Base-by-base conservation (phyloP, 1,140 invertebrate genomes). In the Drosophila subobscura region DNA sequence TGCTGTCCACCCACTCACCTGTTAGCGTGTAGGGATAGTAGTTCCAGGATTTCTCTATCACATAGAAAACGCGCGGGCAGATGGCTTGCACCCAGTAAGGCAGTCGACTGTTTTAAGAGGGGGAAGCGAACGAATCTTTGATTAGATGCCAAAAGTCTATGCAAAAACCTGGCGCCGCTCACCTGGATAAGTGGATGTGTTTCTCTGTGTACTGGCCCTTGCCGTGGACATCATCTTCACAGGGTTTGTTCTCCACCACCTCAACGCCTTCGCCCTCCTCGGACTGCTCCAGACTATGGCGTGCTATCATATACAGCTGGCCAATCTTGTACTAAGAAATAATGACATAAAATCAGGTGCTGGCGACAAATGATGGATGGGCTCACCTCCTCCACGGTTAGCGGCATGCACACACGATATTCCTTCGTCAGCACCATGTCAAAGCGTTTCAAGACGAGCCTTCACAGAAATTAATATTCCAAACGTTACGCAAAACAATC, bases 21-120 rank as follows among this genome's bases (percentile, higher is more conserved):
- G 97, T 98, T 46, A 97, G 95, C 33, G 97, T 98, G 90, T 95
- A 97, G 46, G 97, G 97, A 93, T 97, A 98, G 92, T 97, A 98
- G 92, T 98, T 98, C 97, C 97, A 98, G 12, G 97, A 96, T 90
- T 97, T 98, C 92, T 98, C 97, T 67, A 96, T 98, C 0, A 98
- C 94, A 92, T 98, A 98, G 92, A 98, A 98, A 91, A 98, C 95
- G 92, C 95, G 95, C 63, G 97, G 97, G 90, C 97, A 95, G 40
- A 98, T 91, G 8, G 96, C 95, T 91, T 97, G 96, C 63, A 98
- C 93, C 97, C 97, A 98, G 89, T 96, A 95, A 14, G 97, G 97
- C 53, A 98, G 93, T 84, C 97, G 96, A 91, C 97, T 98, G 92
- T 37, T 70, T 52, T 8, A 5, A 40, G 44, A n/a, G 20, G 27